A percentile compares a stretch with the other conserved stretches of the same genome.
Conservation (phyloP, 2,888 invertebrate species). For the Sceliomorpha sp. region DNA sequence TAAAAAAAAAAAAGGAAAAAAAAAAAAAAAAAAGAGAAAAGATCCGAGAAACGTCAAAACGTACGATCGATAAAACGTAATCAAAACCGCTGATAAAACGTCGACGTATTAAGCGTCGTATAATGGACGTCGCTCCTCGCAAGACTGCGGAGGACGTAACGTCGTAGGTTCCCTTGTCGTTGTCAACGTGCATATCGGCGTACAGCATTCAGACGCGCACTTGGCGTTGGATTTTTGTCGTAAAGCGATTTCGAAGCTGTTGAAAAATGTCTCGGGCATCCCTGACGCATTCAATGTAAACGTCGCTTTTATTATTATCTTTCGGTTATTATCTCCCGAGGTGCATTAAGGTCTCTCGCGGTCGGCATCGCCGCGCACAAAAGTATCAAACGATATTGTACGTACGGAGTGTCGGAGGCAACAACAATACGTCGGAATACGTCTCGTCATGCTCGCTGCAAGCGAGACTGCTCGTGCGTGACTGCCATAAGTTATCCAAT, state of each 20-base stretch:
- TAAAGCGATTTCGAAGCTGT: conserved; percentile 23
- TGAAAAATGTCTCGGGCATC: conserved; percentile 30
- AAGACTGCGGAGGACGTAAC: no score
- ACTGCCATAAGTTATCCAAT: conserved; percentile 56
- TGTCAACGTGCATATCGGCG: conserved; percentile 3
- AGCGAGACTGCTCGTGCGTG: conserved; percentile 55
- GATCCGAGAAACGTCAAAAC: no score
- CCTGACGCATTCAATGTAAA: conserved; percentile 63
- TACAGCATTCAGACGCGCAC: conserved; percentile 6
- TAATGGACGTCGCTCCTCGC: no score
- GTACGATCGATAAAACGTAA: no score
- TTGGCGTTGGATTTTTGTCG: conserved; percentile 12
- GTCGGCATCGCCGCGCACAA: conserved; percentile 51
- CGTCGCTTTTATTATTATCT: conserved; percentile 67
- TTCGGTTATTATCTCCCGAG: conserved; percentile 68
- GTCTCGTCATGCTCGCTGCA: conserved; percentile 58
- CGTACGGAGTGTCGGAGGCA: conserved; percentile 47
- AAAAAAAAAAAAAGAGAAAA: no score
- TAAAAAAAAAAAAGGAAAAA: no score
- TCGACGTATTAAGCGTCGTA: no score
- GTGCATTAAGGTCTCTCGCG: conserved; percentile 53
- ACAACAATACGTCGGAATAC: conserved; percentile 59
- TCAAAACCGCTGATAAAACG: no score
- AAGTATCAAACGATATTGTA: conserved; percentile 57
- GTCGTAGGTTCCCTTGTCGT: no score